These are phyloP conservation scores for Idaea straminata DNA, from an alignment of 2,888 invertebrate species.

Conservation along the genomic window DNA sequence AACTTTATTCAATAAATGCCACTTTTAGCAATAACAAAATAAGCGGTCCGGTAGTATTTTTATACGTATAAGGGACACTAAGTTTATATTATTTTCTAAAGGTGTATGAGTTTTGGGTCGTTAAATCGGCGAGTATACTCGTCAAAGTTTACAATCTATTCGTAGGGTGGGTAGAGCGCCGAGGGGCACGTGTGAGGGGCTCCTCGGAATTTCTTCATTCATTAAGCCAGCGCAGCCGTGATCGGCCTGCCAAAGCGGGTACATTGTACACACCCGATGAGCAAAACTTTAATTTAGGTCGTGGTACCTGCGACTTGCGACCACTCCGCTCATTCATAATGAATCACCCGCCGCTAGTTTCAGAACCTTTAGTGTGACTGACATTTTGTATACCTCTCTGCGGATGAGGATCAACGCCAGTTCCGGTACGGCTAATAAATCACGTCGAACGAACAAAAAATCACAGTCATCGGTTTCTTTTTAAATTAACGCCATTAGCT, in stretches of 20 bases:
- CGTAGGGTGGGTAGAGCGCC: slow-evolving; percentile 42
- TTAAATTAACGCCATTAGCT: slow-evolving; percentile 80
- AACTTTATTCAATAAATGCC: too few relatives aligned
- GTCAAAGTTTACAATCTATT: slow-evolving; percentile 57
- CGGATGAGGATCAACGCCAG: slow-evolving; percentile 31
- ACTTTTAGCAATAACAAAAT: too few relatives aligned
- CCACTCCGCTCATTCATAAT: slow-evolving; percentile 63
- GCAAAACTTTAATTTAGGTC: slow-evolving; percentile 73
- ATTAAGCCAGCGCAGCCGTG: slow-evolving; percentile 69
- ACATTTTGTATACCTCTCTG: slow-evolving; percentile 55
- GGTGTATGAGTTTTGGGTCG: slow-evolving; percentile 26
- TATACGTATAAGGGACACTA: slow-evolving; percentile 15
- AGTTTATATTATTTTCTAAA: slow-evolving; percentile 13
- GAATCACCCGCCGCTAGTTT: slow-evolving; percentile 64
- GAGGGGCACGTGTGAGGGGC: slow-evolving; percentile 58
- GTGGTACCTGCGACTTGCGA: slow-evolving; percentile 51
- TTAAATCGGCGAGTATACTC: slow-evolving; percentile 36
- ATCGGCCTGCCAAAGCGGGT: slow-evolving; percentile 63
- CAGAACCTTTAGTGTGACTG: slow-evolving; percentile 56
- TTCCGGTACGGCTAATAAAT: slow-evolving; percentile 62
- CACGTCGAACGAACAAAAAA: slow-evolving; percentile 70
- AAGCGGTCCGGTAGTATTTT: background rate
- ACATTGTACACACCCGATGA: slow-evolving; percentile 61
- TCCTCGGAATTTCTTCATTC: slow-evolving; percentile 73
- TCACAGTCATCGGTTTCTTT: slow-evolving; percentile 75